These are phyloP conservation scores for Tetranychus piercei DNA, from an alignment of 2,888 invertebrate genomes.

Conservation along the genomic window DNA sequence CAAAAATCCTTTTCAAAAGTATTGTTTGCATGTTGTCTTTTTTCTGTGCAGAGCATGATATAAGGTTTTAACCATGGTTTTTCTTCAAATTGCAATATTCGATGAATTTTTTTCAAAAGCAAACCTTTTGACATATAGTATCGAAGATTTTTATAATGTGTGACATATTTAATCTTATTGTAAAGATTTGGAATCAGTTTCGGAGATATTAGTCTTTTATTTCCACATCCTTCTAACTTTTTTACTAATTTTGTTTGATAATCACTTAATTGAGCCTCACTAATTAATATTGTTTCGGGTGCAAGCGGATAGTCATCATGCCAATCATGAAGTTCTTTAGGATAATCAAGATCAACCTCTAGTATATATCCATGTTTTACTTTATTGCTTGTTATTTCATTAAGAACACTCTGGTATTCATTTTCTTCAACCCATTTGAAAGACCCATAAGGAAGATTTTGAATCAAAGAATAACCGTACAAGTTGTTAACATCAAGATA, in stretches of 20 bases:
- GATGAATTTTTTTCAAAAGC: background rate
- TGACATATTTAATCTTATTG: slow-evolving; percentile 17
- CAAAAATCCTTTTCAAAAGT: slow-evolving; percentile 33
- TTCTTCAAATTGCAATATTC: slow-evolving; percentile 2
- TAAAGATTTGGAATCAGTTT: background rate
- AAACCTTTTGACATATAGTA: background rate
- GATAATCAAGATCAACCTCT: slow-evolving; percentile 2
- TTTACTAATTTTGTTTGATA: background rate
- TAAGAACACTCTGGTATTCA: background rate
- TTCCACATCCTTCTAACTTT: background rate
- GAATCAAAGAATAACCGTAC: too few relatives aligned
- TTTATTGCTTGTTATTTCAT: background rate
- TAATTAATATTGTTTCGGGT: background rate
- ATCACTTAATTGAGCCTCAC: background rate
- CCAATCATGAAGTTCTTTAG: slow-evolving; percentile 6
- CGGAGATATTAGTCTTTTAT: background rate
- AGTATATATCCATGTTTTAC: background rate
- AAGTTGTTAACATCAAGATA: too few relatives aligned
- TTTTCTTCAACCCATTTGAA: background rate
- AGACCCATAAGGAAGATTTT: background rate
- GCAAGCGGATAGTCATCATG: slow-evolving; percentile 7
- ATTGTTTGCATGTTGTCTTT: slow-evolving; percentile 28
- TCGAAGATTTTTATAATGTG: background rate
- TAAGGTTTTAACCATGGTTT: slow-evolving; percentile 26
- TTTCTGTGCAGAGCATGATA: slow-evolving; percentile 25